These are phyloP conservation scores for Pitangus sulphuratus DNA, from an alignment of 2,797 vertebrate genomes.

Conservation along the genomic window DNA sequence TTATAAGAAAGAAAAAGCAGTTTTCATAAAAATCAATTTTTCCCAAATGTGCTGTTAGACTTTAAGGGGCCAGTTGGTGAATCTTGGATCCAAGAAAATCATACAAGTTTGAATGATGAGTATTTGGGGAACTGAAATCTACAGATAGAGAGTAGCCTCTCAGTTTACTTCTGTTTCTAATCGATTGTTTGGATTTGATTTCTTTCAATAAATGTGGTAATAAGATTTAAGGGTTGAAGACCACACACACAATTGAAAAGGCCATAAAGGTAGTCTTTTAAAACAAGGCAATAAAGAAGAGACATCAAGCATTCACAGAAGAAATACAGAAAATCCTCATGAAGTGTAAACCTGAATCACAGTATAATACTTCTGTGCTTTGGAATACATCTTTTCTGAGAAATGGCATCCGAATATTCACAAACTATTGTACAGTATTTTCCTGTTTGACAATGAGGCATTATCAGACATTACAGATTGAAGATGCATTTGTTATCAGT, in stretches of 20 bases:
- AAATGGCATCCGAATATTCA: not conserved
- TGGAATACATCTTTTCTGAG: not conserved
- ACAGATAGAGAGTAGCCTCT: constrained; percentile 20
- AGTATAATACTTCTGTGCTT: not conserved
- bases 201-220: constrained; percentile 58
- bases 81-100: constrained; percentile 1
- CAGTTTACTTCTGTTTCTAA: constrained; percentile 38
- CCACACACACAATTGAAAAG: constrained; percentile 28
- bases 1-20: not conserved
- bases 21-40: constrained; percentile 38
- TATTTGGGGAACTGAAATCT: not conserved
- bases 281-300: constrained; percentile 26
- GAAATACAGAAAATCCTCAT: not conserved
- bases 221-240: constrained; percentile 48
- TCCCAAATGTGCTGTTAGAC: not conserved
- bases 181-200: constrained; percentile 62
- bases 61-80: not conserved
- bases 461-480: not conserved
- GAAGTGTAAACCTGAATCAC: not conserved
- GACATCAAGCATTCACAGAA: not conserved
- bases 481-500: not conserved
- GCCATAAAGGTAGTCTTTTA: constrained; percentile 33
- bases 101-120: not conserved
- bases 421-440: not conserved
- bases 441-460: not conserved